Evolutionary conservation across 1,140 invertebrate species (phyloP).

Genomic region (Protaetia brevitarsis): DNA sequence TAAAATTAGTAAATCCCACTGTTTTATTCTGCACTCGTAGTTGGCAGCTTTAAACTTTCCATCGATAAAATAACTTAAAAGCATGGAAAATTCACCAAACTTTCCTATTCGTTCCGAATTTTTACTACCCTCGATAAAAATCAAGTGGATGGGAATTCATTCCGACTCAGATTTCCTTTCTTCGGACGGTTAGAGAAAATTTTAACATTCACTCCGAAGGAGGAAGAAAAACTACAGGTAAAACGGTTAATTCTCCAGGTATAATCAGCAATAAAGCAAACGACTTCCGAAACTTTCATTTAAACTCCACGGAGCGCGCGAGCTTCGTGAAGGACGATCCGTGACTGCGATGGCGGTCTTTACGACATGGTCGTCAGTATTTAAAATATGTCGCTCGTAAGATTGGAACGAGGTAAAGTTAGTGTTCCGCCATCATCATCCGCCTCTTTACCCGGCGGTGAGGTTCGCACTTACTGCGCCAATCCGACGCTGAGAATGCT

Average conservation of each 20-base stretch:
- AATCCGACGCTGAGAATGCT: not conserved
- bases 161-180: not conserved
- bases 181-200: not conserved
- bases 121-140: not conserved
- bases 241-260: constrained; percentile 4
- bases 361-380: not conserved
- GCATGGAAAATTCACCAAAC: no score
- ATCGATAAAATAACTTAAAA: no score
- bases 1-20: no score
- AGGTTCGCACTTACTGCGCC: not conserved
- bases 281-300: constrained; percentile 14
- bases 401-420: not conserved
- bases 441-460: not conserved
- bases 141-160: not conserved
- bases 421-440: not conserved
- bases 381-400: constrained; percentile 10
- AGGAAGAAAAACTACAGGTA: constrained; percentile 11
- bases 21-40: no score
- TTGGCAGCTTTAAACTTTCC: no score
- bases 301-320: not conserved
- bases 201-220: not conserved
- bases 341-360: not conserved
- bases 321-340: constrained; percentile 5
- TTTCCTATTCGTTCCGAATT: not conserved
- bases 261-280: constrained; percentile 18